phyloP scores from a whole-genome alignment of 2,113 vertebrate species.

The Elephas maximus region DNA sequence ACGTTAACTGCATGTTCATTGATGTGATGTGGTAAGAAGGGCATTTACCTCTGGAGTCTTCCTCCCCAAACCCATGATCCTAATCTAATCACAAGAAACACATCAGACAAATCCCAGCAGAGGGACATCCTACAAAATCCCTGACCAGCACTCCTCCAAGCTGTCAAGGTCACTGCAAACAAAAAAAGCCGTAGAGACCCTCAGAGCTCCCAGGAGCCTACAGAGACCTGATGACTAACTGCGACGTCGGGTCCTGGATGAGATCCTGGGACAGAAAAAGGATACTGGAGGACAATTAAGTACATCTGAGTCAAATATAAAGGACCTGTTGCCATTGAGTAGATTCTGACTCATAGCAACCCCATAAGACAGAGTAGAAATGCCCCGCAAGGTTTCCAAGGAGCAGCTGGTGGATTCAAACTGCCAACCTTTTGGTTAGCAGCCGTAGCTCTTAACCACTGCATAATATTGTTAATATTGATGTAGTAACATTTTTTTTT shows the following conservation, averaged over 20 bases:
- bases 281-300: rapidly evolving
- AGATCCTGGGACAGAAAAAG: neutral
- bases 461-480: too few relatives aligned
- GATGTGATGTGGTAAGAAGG: rapidly evolving
- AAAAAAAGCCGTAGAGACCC: too few relatives aligned
- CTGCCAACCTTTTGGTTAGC: too few relatives aligned
- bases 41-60: rapidly evolving
- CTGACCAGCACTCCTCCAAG: rapidly evolving
- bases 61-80: neutral
- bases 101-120: rapidly evolving
- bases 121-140: rapidly evolving
- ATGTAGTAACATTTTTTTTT: too few relatives aligned
- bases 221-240: neutral
- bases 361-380: too few relatives aligned
- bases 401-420: too few relatives aligned
- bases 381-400: too few relatives aligned
- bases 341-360: too few relatives aligned
- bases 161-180: rapidly evolving
- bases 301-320: rapidly evolving
- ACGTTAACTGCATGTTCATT: rapidly evolving
- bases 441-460: too few relatives aligned
- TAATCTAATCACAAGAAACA: rapidly evolving
- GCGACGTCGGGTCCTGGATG: neutral
- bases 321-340: too few relatives aligned
- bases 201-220: neutral